phyloP scores from a whole-genome alignment of 2,888 invertebrate genomes.

The Drosophila histrio region DNA sequence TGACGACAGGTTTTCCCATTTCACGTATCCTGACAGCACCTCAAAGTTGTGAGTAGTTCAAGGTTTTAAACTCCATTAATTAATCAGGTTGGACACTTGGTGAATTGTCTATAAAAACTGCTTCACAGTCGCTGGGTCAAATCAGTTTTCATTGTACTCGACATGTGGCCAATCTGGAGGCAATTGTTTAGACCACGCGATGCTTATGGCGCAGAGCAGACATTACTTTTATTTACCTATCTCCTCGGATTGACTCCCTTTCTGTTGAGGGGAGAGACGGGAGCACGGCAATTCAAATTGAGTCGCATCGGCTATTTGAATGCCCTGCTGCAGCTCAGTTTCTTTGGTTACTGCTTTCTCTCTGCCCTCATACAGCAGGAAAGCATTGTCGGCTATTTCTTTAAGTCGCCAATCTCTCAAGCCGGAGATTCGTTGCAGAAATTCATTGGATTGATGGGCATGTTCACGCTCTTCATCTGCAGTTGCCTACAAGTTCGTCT shows the following conservation, averaged over 20 bases:
- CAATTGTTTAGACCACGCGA: slow-evolving; percentile 79
- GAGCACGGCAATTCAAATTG: slow-evolving; percentile 59
- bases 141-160: slow-evolving; percentile 28
- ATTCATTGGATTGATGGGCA: slow-evolving; percentile 80
- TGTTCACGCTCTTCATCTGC: slow-evolving; percentile 79
- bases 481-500: slow-evolving; percentile 68
- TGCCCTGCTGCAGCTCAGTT: slow-evolving; percentile 72
- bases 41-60: slow-evolving; percentile 28
- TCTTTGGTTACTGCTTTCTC: slow-evolving; percentile 81
- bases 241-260: slow-evolving; percentile 82
- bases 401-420: slow-evolving; percentile 82
- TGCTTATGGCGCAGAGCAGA: slow-evolving; percentile 79
- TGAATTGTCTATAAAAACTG: slow-evolving; percentile 51
- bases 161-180: slow-evolving; percentile 55
- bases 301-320: slow-evolving; percentile 79
- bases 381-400: slow-evolving; percentile 83
- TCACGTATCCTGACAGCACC: slow-evolving; percentile 24
- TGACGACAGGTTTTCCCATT: slow-evolving; percentile 37
- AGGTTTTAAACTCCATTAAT: slow-evolving; percentile 38
- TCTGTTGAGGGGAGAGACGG: slow-evolving; percentile 59
- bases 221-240: slow-evolving; percentile 77
- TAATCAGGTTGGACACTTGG: slow-evolving; percentile 6
- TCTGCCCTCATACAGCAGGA: slow-evolving; percentile 76
- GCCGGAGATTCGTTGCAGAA: slow-evolving; percentile 82
- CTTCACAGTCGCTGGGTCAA: neutral